Base-by-base conservation (phyloP, 2,113 vertebrate species). In the Neolamprologus caudopunctatus region DNA sequence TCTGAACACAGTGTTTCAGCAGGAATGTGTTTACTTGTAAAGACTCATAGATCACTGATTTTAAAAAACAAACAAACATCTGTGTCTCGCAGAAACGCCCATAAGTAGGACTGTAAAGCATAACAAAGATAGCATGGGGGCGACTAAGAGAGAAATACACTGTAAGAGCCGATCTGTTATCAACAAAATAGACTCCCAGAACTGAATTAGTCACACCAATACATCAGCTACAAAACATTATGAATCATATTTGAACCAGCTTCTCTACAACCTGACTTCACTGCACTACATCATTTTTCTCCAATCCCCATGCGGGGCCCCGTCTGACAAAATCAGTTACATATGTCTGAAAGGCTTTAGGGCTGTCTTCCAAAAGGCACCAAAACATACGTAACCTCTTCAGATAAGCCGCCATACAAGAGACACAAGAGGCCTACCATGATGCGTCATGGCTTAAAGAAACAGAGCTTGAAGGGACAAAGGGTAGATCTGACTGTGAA, bases 321-420 rank as follows among this genome's bases (percentile, higher is more conserved):
- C 90, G 47, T 95, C 92, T 93, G 92, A 90, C 83, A 88, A 92
- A 94, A 93, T 94, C 89, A 89, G 89, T 95, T 92, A 88, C 94
- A 95, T 93, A 91, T 96, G 94, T 94, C 92, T 91, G 88, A 91
- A 87, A 68, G 71, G 82, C 66, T 87, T 87, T 75, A 81, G 88
- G 91, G 82, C 78, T 45, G 84, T 89, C 75, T 78, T 85, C 81
- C 73, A 24, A 78, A 80, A 90, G 89, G 68, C 81, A 94, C 92
- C 90, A 83, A 93, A 94, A 92, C 91, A 94, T 66, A 83, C 86
- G 82, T 82, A 53, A 68, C 47, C 89, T 85, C 83, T 61, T 73
- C 80, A 81, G 63, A 92, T 93, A 90, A 93, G 92, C 85, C 53
- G 54, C 75, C 51, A 7, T 55, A 83, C 50, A 91, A 88, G 87